Evolutionary conservation across 2,113 vertebrate genomes (phyloP).

Genomic region (Labrus mixtus): DNA sequence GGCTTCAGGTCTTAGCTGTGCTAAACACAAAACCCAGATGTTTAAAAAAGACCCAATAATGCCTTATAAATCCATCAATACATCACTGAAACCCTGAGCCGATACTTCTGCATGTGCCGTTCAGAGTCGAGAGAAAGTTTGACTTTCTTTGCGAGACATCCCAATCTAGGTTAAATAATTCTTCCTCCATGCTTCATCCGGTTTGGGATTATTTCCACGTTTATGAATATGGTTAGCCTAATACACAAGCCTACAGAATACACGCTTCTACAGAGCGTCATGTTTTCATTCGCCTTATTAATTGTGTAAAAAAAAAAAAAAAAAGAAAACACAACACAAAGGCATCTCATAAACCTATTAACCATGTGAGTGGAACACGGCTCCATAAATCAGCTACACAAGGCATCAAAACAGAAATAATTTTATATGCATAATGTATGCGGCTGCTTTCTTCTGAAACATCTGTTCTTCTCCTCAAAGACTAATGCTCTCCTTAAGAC

Average conservation of each 20-base stretch:
- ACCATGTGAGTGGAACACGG: conserved; percentile 85
- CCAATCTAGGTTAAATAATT: conserved; percentile 66
- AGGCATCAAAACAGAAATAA: conserved; percentile 89
- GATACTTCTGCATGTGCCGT: not conserved
- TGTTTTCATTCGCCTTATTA: conserved; percentile 83
- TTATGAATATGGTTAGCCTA: conserved; percentile 64
- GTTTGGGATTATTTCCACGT: conserved; percentile 59
- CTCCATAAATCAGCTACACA: conserved; percentile 89
- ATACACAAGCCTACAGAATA: conserved; percentile 56
- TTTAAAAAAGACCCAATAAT: not conserved
- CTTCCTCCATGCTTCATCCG: conserved; percentile 52
- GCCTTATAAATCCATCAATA: too few species aligned
- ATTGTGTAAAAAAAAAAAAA: conserved; percentile 91
- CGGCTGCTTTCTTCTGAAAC: conserved; percentile 86
- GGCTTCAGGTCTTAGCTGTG: not conserved
- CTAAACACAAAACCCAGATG: not conserved
- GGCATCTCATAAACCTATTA: conserved; percentile 91
- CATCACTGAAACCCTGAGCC: not conserved
- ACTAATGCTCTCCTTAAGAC: conserved; percentile 87
- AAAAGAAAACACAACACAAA: conserved; percentile 88
- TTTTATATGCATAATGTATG: conserved; percentile 92
- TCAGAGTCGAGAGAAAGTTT: conserved; percentile 21
- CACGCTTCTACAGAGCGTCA: conserved; percentile 50
- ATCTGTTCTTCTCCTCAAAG: conserved; percentile 91
- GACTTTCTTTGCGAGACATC: conserved; percentile 42